A percentile compares a stretch with the other conserved stretches of the same genome.
phyloP scores from a whole-genome alignment of 2,888 invertebrate genomes.

The Callimorpha dominula region DNA sequence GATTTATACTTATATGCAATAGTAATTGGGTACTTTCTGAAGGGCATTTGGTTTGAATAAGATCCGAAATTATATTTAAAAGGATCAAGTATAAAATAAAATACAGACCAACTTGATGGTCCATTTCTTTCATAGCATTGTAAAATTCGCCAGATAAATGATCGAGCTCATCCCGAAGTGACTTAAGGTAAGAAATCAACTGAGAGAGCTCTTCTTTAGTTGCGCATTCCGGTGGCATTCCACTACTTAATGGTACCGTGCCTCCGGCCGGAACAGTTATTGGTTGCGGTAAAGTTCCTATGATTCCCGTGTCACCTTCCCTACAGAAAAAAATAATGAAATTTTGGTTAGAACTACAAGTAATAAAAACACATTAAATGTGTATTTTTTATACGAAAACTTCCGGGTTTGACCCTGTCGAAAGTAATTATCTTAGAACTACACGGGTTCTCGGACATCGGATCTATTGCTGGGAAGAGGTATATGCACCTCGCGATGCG shows the following conservation, averaged over 20 bases:
- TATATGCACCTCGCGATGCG: too few species aligned
- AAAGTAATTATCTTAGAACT: too few species aligned
- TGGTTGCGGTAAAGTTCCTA: neutral
- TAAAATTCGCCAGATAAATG: constrained; percentile 54
- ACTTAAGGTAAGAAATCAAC: constrained; percentile 48
- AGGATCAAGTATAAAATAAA: constrained; percentile 45
- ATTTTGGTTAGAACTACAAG: neutral
- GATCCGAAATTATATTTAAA: constrained; percentile 66
- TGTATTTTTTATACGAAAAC: neutral
- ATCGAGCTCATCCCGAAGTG: constrained; percentile 60
- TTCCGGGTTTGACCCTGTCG: too few species aligned
- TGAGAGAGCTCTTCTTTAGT: constrained; percentile 8
- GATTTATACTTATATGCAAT: too few species aligned
- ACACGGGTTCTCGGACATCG: too few species aligned
- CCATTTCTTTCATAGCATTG: constrained; percentile 7
- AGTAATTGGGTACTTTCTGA: too few species aligned
- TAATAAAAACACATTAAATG: too few species aligned
- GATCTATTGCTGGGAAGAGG: too few species aligned
- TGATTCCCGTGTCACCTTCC: neutral
- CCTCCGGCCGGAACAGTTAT: neutral
- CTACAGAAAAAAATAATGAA: neutral
- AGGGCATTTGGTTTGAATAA: constrained; percentile 41
- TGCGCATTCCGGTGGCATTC: neutral
- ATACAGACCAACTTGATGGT: constrained; percentile 10
- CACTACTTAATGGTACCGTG: too few species aligned